These are phyloP conservation scores for Tricholauxania praeusta DNA, from an alignment of 2,888 invertebrate genomes.

Conservation along the genomic window DNA sequence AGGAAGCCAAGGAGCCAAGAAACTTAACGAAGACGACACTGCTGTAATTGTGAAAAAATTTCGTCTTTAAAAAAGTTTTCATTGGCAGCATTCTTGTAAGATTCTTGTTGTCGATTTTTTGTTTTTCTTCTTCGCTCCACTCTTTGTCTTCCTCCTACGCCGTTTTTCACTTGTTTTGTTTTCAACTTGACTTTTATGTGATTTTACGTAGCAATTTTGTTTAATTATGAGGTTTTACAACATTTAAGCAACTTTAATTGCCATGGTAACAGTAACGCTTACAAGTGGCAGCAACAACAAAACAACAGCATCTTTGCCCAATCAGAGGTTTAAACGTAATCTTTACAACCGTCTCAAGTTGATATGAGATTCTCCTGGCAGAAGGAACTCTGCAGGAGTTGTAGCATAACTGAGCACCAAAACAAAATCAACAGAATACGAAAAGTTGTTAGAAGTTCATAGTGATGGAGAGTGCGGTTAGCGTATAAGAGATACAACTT, in stretches of 20 bases:
- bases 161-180: background rate
- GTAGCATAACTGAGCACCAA: background rate
- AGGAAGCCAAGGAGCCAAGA: background rate
- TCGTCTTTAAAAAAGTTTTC: conserved; percentile 13
- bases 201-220: conserved; percentile 14
- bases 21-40: too few species aligned
- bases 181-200: conserved; percentile 21
- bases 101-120: too few species aligned
- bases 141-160: background rate
- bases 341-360: conserved; percentile 12
- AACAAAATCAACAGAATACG: conserved; percentile 5
- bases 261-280: conserved; percentile 4
- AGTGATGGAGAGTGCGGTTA: background rate
- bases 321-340: background rate
- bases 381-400: background rate
- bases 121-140: background rate
- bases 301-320: background rate
- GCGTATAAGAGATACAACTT: background rate
- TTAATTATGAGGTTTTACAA: conserved; percentile 28
- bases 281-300: background rate
- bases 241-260: conserved; percentile 35
- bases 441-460: background rate
- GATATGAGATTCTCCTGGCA: background rate
- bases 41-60: conserved; percentile 1
- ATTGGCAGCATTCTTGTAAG: conserved; percentile 6